These are phyloP conservation scores for Epinephelus lanceolatus DNA, from an alignment of 2,113 vertebrate species.

Conservation along the genomic window DNA sequence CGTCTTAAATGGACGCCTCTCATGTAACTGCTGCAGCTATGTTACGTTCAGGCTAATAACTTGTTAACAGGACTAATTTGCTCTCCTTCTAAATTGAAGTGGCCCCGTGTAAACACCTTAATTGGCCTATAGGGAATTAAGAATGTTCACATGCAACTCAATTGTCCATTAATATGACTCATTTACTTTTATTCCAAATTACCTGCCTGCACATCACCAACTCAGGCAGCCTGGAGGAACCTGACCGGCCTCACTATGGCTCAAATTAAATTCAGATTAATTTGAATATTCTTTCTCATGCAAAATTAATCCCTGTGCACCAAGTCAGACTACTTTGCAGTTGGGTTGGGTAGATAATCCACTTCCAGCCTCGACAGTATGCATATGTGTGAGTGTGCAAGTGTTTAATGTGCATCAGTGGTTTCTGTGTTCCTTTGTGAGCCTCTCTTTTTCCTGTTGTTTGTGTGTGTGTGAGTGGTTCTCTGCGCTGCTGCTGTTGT, in stretches of 20 bases:
- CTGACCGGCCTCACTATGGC: conserved; percentile 28
- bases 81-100: conserved; percentile 55
- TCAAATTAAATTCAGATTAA: conserved; percentile 56
- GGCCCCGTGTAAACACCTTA: conserved; percentile 55
- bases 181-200: conserved; percentile 62
- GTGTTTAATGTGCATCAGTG: conserved; percentile 48
- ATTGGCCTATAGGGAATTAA: conserved; percentile 58
- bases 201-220: conserved; percentile 49
- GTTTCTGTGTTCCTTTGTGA: conserved; percentile 35
- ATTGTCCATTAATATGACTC: conserved; percentile 64
- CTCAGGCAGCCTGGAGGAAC: conserved; percentile 42
- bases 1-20: background rate
- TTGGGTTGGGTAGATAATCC: conserved; percentile 62
- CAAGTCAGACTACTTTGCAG: conserved; percentile 58
- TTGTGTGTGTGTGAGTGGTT: conserved; percentile 10
- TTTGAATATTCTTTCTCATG: conserved; percentile 52
- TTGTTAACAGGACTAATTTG: conserved; percentile 49
- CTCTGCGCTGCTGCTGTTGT: conserved; percentile 37
- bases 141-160: conserved; percentile 51
- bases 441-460: conserved; percentile 15
- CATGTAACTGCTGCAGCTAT: background rate
- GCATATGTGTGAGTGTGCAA: conserved; percentile 35
- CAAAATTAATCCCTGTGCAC: conserved; percentile 59
- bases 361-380: conserved; percentile 40
- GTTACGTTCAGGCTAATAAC: conserved; percentile 42